These are phyloP conservation scores for Lepus timidus DNA, from an alignment of 2,113 vertebrate species.

Conservation along the genomic window DNA sequence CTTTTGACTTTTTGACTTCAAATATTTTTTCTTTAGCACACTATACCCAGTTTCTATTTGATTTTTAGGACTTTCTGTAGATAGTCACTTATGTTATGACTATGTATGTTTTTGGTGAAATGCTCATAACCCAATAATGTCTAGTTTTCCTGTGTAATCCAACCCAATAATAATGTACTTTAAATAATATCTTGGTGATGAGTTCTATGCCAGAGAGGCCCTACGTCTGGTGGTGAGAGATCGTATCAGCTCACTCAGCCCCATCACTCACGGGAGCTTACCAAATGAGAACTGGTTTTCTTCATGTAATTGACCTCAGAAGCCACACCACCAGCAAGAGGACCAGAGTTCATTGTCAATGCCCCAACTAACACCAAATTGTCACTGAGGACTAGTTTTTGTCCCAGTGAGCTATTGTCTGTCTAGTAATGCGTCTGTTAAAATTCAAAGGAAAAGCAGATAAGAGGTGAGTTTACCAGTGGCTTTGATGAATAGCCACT, in stretches of 20 bases:
- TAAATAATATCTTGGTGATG: background rate
- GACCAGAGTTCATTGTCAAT: background rate
- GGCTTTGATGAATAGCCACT: constrained; percentile 65
- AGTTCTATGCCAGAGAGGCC: background rate
- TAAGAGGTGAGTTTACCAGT: constrained; percentile 40
- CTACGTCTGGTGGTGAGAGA: background rate
- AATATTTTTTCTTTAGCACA: constrained; percentile 15
- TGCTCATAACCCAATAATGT: background rate
- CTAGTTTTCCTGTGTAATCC: background rate
- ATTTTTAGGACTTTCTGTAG: constrained; percentile 1
- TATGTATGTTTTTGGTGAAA: background rate
- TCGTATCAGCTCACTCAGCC: background rate
- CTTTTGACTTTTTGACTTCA: background rate
- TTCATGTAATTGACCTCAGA: constrained; percentile 52
- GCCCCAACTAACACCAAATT: background rate
- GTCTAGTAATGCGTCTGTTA: constrained; percentile 52
- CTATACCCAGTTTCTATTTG: background rate
- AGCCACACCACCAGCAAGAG: background rate
- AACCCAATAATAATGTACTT: background rate
- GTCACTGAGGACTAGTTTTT: background rate
- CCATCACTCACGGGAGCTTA: constrained; percentile 24
- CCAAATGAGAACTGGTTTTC: constrained; percentile 14
- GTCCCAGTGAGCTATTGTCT: constrained; percentile 48
- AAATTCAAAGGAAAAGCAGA: constrained; percentile 38
- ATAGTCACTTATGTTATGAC: background rate